Percentiles rank a stretch among this genome's conserved stretches.
These are phyloP conservation scores for Lomographa bimaculata DNA, from an alignment of 2,888 invertebrate genomes.

Conservation along the genomic window DNA sequence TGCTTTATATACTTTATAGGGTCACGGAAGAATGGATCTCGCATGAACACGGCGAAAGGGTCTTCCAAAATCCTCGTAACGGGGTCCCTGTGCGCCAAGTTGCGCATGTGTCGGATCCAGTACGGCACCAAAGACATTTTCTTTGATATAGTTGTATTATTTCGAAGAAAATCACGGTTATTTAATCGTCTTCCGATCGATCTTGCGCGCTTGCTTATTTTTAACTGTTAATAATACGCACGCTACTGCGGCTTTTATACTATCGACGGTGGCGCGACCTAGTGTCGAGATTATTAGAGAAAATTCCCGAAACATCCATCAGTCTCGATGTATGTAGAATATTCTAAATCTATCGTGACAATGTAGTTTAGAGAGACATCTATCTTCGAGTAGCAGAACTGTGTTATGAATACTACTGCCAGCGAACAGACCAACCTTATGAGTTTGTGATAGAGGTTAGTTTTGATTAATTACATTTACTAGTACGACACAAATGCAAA, in stretches of 20 bases:
- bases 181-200: background rate
- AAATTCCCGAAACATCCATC: slow-evolving; percentile 40
- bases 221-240: slow-evolving; percentile 36
- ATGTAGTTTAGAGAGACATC: slow-evolving; percentile 42
- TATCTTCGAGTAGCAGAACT: slow-evolving; percentile 35
- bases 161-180: slow-evolving; percentile 8
- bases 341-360: background rate
- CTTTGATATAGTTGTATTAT: slow-evolving; percentile 25
- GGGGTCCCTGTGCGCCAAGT: slow-evolving; percentile 62
- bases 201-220: slow-evolving; percentile 17
- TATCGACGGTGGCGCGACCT: slow-evolving; percentile 49
- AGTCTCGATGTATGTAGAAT: background rate
- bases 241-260: slow-evolving; percentile 53
- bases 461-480: no score
- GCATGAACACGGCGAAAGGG: slow-evolving; percentile 57
- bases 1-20: slow-evolving; percentile 62
- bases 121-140: slow-evolving; percentile 74
- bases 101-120: slow-evolving; percentile 72
- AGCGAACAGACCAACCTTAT: no score
- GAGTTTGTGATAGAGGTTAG: no score
- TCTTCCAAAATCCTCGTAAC: slow-evolving; percentile 60
- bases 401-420: no score
- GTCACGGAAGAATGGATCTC: slow-evolving; percentile 72
- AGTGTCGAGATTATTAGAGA: slow-evolving; percentile 55
- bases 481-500: no score